Base-by-base conservation (phyloP, 2,888 invertebrate genomes). In the Xestia ashworthii region DNA sequence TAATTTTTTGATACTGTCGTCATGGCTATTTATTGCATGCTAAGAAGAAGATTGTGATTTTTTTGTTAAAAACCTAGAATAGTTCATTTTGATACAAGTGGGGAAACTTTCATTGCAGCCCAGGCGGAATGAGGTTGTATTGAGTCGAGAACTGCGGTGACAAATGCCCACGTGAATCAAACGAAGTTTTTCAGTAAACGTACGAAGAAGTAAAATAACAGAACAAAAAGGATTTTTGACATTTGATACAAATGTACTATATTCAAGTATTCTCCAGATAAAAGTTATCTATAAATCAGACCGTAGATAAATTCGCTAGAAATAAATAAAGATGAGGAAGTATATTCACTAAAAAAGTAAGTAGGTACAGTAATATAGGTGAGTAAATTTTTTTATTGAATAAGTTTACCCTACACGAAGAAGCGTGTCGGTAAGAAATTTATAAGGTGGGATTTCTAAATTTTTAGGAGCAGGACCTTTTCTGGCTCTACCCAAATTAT, bases 381-480 rank as follows among this genome's bases (percentile, higher is more conserved):
- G 64, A 62, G 16, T 58, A 73, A 3, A 60, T 22, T 48, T n/a
- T 32, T n/a, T 38, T 38, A 62, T 65, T 41, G 2, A 25, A 62
- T 75, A 55, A 71, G 71, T 78, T 87, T 92, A 93, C 19, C 97
- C 97, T 81, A 97, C 97, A 81, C 98, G 91, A 80, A 98, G 88
- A 25, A 97, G 91, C 41, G 94, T 94, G 62, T 97, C 96, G 50
- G 97, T 96, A 22, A 96, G 1, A 88, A 97, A 97, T 85, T 91
- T 93, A 87, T 98, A 97, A n/a, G 96, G 94, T 0, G 98, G 98
- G 48, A 98, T 96, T 89, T 97, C 98, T 86, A 98, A 93, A 92
- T 98, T 98, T 0, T 95, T 93, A 0, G 98, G 98, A 3, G 98
- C 98, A 1, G 98, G 98, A 1, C 98, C 98, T 94, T 98, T 98